Percentiles rank a stretch among this genome's conserved stretches.
Evolutionary conservation across 2,113 vertebrate genomes (phyloP).

Genomic region (Dunckerocampus dactyliophorus): DNA sequence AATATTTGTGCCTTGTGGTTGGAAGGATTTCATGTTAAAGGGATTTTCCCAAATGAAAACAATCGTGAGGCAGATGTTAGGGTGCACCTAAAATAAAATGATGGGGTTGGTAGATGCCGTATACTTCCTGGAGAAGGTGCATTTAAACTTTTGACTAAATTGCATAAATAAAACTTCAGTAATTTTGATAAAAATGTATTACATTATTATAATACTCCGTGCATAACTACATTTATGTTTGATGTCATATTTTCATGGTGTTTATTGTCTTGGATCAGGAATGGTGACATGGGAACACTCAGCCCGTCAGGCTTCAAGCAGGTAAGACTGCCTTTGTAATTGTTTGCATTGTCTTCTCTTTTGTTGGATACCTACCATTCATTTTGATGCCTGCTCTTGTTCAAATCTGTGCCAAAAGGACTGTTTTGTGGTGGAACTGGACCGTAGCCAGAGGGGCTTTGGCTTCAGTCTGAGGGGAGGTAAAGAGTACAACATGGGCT

Average conservation of each 20-base stretch:
- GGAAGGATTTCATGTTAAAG: no score
- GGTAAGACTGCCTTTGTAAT: conserved; percentile 44
- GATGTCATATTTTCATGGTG: not conserved
- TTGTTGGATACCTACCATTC: not conserved
- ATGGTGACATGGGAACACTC: conserved; percentile 64
- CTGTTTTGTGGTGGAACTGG: conserved; percentile 88
- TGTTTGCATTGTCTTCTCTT: not conserved
- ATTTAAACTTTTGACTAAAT: no score
- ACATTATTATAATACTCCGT: no score
- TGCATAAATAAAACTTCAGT: not conserved
- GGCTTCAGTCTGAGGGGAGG: conserved; percentile 96
- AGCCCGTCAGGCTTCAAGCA: conserved; percentile 68
- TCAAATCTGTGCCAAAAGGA: conserved; percentile 64
- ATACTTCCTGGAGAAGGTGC: no score
- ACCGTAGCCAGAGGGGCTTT: conserved; percentile 88
- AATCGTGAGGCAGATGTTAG: no score
- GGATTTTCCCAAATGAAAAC: no score
- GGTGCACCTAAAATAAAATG: no score
- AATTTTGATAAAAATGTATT: no score
- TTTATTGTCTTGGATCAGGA: conserved; percentile 56
- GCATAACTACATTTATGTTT: no score
- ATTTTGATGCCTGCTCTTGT: not conserved
- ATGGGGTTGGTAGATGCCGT: no score
- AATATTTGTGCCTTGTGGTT: no score
- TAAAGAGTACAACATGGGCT: conserved; percentile 97